phyloP scores from a whole-genome alignment of 2,113 vertebrate species.

The Cavia aperea region DNA sequence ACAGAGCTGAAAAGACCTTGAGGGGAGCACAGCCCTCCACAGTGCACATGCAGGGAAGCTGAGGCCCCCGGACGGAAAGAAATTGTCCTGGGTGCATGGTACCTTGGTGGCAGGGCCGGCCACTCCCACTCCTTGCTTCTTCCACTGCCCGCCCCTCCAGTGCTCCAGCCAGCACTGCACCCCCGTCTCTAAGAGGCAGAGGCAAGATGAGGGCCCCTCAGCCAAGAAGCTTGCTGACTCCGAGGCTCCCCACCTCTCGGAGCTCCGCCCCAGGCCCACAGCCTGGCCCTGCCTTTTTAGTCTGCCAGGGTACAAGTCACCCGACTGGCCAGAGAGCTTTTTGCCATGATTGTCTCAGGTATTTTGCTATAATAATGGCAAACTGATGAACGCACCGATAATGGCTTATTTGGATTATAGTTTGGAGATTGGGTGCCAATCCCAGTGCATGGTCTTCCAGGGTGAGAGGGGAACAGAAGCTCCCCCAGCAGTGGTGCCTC shows the following conservation, averaged over 20 bases:
- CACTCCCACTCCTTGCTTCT: fast-evolving
- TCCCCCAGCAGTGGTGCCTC: neutral
- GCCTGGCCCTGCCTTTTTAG: neutral
- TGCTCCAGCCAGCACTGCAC: no score
- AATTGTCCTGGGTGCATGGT: neutral
- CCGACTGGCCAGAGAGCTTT: neutral
- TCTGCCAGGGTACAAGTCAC: neutral
- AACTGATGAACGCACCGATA: neutral
- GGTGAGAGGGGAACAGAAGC: neutral
- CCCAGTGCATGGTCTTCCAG: neutral
- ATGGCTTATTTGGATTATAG: neutral
- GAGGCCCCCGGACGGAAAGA: neutral
- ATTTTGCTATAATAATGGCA: neutral
- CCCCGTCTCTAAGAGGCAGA: neutral
- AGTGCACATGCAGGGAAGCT: neutral
- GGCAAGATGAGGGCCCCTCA: fast-evolving
- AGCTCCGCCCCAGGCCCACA: fast-evolving
- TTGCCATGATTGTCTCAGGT: neutral
- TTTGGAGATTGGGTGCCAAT: neutral
- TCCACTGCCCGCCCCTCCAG: fast-evolving
- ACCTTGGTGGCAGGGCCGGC: neutral
- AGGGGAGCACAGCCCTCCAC: neutral
- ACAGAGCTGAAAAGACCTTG: neutral
- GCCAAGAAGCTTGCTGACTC: neutral
- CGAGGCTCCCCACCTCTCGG: neutral